Conservation (phyloP, 2,113 vertebrate species). For the Thinocorus orbignyianus region DNA sequence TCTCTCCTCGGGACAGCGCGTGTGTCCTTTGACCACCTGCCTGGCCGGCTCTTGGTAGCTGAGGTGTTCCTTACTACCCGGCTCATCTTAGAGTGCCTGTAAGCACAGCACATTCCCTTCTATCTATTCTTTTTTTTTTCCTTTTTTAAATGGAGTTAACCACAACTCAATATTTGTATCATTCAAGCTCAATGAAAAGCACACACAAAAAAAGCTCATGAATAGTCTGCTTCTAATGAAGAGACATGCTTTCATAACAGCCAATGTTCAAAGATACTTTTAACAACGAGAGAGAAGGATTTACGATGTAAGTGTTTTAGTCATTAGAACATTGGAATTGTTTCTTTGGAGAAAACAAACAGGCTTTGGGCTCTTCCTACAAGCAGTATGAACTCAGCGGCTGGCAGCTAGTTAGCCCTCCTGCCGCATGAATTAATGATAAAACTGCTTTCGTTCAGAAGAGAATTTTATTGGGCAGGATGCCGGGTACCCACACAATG, state of each 20-base stretch:
- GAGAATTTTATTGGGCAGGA: slow-evolving; percentile 68
- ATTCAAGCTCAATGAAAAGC: slow-evolving; percentile 52
- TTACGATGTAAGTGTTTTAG: slow-evolving; percentile 42
- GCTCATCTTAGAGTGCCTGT: neutral
- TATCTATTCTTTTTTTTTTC: neutral
- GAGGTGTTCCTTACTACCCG: neutral
- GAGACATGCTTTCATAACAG: slow-evolving; percentile 24
- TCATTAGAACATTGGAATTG: slow-evolving; percentile 42
- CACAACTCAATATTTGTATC: slow-evolving; percentile 46
- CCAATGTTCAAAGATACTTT: slow-evolving; percentile 48
- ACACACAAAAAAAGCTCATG: slow-evolving; percentile 12
- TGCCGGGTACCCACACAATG: slow-evolving; percentile 64
- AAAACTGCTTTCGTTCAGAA: slow-evolving; percentile 57
- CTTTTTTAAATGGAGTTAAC: neutral
- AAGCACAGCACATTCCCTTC: neutral
- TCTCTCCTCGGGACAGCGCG: neutral
- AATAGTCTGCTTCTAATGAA: slow-evolving; percentile 56
- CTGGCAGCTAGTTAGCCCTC: slow-evolving; percentile 36
- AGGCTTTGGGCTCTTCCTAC: slow-evolving; percentile 37
- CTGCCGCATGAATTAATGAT: slow-evolving; percentile 69
- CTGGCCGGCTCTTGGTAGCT: neutral
- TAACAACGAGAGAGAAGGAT: slow-evolving; percentile 36
- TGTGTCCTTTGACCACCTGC: neutral
- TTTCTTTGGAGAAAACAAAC: slow-evolving; percentile 59
- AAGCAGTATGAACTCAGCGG: slow-evolving; percentile 28